Base-by-base conservation (phyloP, 30 jellyfish, hydroid and myxozoan species). In the Turritopsis rubra region DNA sequence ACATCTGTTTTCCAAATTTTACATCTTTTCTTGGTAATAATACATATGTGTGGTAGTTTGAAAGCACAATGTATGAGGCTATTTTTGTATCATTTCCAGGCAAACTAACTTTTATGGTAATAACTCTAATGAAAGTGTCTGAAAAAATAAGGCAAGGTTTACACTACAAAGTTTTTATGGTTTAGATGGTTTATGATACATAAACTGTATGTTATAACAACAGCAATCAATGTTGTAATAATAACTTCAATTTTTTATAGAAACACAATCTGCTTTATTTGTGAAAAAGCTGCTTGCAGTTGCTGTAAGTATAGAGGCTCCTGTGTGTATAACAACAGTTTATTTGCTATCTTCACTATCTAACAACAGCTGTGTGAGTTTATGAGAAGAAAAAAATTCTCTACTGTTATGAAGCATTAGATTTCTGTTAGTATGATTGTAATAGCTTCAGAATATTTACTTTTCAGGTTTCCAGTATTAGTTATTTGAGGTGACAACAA, bases 251-350 rank as follows among this genome's bases (percentile, higher is more conserved):
- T 25, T 1, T 29, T n/a, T 24, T 81, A 24, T 66, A 88, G 92
- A 88, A 75, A 79, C 85, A 1, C 96, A 83, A 52, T 88, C 92
- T 9, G 74, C 87, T 85, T 84, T 88, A 21, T 83, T 83, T 84
- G 96, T 88, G 73, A 88, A 88, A 86, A 88, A 83, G 29, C 80
- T 87, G 1, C 90, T 87, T 41, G 95, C 95, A 25, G 95, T 87
- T 18, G 90, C 90, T 24, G 95, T 87, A 81, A 28, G 60, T 41
- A 41, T n/a, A n/a, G n/a, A n/a, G n/a, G n/a, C n/a, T n/a, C n/a
- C n/a, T n/a, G n/a, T n/a, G n/a, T n/a, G n/a, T n/a, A n/a, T n/a
- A n/a, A n/a, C n/a, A n/a, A n/a, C n/a, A n/a, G n/a, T n/a, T n/a
- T n/a, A n/a, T n/a, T n/a, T n/a, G n/a, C n/a, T n/a, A n/a, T n/a